Conservation (phyloP, 2,797 vertebrate genomes). For the Dipus sagitta region DNA sequence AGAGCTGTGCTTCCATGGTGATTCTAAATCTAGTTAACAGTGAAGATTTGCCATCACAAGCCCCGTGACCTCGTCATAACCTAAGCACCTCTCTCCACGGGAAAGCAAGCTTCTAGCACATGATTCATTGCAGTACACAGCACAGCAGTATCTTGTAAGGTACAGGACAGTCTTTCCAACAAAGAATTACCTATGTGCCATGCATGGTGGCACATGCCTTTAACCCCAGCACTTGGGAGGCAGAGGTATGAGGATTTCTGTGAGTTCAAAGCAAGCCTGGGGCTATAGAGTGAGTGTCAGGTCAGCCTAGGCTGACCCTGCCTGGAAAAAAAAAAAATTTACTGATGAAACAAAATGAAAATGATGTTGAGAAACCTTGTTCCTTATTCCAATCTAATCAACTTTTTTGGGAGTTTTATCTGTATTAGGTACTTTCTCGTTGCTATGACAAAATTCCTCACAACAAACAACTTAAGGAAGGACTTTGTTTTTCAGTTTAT, state of each 20-base stretch:
- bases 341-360: no score
- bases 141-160: not conserved
- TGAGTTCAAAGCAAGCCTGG: no score
- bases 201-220: no score
- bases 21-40: not conserved
- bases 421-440: no score
- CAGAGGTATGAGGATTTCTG: no score
- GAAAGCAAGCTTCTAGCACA: not conserved
- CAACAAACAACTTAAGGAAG: no score
- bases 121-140: not conserved
- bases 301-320: no score
- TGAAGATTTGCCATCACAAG: not conserved
- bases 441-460: no score
- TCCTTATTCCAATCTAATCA: not conserved
- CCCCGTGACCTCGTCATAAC: not conserved
- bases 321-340: no score
- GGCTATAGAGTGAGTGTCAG: no score
- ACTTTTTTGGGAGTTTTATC: not conserved
- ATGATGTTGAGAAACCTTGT: not conserved
- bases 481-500: no score
- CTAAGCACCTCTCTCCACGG: not conserved
- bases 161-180: accelerated
- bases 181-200: not conserved
- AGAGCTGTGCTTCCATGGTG: slow-evolving; percentile 25
- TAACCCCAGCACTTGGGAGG: no score